Evolutionary conservation across 2,113 vertebrate species (phyloP), one percentile per base, ranked within the genome.

Genomic region (Silurus meridionalis): DNA sequence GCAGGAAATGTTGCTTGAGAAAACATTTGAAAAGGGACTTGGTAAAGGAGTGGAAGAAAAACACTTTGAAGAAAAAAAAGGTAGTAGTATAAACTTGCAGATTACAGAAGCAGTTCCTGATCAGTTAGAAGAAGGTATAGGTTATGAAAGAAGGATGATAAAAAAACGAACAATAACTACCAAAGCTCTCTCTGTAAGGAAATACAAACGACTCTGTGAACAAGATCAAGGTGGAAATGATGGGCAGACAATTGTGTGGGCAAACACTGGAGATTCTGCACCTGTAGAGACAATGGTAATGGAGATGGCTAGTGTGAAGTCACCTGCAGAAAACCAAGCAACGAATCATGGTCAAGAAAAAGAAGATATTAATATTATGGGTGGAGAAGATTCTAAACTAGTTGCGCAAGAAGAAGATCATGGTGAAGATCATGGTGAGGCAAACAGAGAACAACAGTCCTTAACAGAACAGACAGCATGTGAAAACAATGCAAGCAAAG

Each of bases 181-280:
- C 75, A n/a, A 60, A 63, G 21, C n/a, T 3, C 10, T 50, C 63
- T 6, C 61, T 37, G 61, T n/a, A 72, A 46, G 25, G 10, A 88
- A 75, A 86, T 88, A 83, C 8, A 91, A 89, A 84, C 88, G 83
- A 74, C n/a, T 66, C 9, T 3, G 78, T 1, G 91, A 78, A 86
- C 89, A 81, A 61, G 78, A 37, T 55, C 61, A 88, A 28, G 21
- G 46, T 61, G 81, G 91, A 46, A 58, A 69, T 50, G 63, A 37
- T 8, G 58, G 66, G 25, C 19, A 67, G 8, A 28, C 58, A 57
- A n/a, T 61, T 14, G 53, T 67, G 50, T 53, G 52, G 28, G 23
- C 28, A 55, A 28, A 57, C 13, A 50, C 19, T 46, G 66, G 46
- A 72, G 11, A 61, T 74, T 37, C 55, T 46, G 25, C 28, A 46